phyloP scores from a whole-genome alignment of 2,888 invertebrate genomes.

The Physocephala rufipes region DNA sequence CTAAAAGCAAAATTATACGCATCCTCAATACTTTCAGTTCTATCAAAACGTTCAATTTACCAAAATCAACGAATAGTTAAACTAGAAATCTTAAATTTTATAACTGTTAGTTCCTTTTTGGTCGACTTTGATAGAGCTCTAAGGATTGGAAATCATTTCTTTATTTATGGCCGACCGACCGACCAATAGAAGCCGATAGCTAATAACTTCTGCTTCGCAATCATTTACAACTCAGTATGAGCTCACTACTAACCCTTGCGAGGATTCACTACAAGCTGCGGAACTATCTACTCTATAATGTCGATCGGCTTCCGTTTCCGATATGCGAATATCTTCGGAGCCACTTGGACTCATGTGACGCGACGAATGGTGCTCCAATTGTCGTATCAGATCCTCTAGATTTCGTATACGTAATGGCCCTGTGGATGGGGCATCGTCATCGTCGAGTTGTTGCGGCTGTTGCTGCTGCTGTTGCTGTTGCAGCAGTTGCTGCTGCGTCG shows the following conservation, averaged over 20 bases:
- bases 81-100: too few species aligned
- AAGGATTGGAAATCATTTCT: too few species aligned
- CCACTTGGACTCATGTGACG: slow-evolving; percentile 91
- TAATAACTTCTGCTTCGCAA: background rate
- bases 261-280: slow-evolving; percentile 76
- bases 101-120: too few species aligned
- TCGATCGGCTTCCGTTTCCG: slow-evolving; percentile 88
- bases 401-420: slow-evolving; percentile 90
- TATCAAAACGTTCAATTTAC: background rate
- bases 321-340: slow-evolving; percentile 84
- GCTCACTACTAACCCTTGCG: slow-evolving; percentile 72
- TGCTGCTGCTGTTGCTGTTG: slow-evolving; percentile 69
- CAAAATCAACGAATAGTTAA: background rate
- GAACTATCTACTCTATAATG: slow-evolving; percentile 86
- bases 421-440: slow-evolving; percentile 80
- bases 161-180: background rate
- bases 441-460: slow-evolving; percentile 60
- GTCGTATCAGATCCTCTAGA: slow-evolving; percentile 88
- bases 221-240: background rate
- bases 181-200: background rate
- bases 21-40: background rate
- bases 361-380: slow-evolving; percentile 85
- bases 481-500: slow-evolving; percentile 63
- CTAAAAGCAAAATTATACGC: slow-evolving; percentile 37
- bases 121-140: too few species aligned